Base-by-base conservation (phyloP, 2,888 invertebrate genomes). In the Arctia plantaginis region DNA sequence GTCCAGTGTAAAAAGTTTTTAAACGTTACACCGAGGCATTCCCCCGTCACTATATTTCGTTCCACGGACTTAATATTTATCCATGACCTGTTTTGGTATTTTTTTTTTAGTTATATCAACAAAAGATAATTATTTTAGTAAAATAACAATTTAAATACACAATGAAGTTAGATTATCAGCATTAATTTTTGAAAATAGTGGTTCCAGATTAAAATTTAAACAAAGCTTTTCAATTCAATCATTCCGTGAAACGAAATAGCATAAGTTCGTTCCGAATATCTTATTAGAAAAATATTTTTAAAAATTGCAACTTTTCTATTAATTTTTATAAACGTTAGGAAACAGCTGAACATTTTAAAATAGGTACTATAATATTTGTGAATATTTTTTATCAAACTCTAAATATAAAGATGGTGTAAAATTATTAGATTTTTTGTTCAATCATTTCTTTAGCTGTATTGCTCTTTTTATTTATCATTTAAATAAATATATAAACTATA, bases 1-100 rank as follows among this genome's bases (percentile, higher is more conserved):
- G 67, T 67, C 6, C 23, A 20, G 4, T 67, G 23, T 67, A 67
- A 67, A 47, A 30, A 20, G 20, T 0, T 13, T 67, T 67, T 30
- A 20, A 6, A 23, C 23, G 33, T 44, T 10, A 10, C 20, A n/a
- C 23, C 27, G 12, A 33, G 67, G 67, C 67, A 67, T 67, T 67
- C 67, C 67, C 67, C 67, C 66, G 18, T 47, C 33, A 0, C 30
- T 67, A 47, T 33, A 44, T 47, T 67, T 33, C 67, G 47, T 67
- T 67, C 33, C 47, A 47, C 47, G 13, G 30, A 12, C 18, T 23
- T 47, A 20, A 35, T 30, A 47, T 33, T 67, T 47, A 23, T 3
- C 47, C 33, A 20, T 47, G 33, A 67, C 30, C 67, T 47, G 33
- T 27, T 67, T 47, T 20, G 30, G 15, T 18, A 18, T 30, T 15